A percentile compares a stretch with the other conserved stretches of the same genome.
phyloP scores from a whole-genome alignment of 2,888 invertebrate genomes.

The Morpho achilles region DNA sequence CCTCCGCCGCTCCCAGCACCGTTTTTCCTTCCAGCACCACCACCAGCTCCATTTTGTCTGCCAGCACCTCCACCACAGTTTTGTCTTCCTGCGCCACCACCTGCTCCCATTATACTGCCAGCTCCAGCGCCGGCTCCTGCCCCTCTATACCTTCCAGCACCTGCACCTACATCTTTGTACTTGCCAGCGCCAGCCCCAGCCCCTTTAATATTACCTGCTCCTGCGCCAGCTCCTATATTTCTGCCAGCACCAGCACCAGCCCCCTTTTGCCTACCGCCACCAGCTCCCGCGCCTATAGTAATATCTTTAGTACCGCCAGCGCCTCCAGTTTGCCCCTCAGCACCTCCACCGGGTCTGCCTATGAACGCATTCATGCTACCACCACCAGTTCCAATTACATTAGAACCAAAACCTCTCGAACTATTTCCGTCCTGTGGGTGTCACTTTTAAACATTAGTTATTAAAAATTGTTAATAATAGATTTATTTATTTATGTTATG shows the following conservation, averaged over 20 bases:
- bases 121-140: slow-evolving; percentile 26
- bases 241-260: slow-evolving; percentile 36
- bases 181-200: slow-evolving; percentile 22
- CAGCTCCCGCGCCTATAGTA: slow-evolving; percentile 41
- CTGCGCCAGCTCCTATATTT: slow-evolving; percentile 29
- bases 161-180: slow-evolving; percentile 20
- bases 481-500: slow-evolving; percentile 1
- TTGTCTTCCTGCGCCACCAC: slow-evolving; percentile 23
- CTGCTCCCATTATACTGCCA: slow-evolving; percentile 26
- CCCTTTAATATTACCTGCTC: slow-evolving; percentile 28
- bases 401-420: slow-evolving; percentile 57
- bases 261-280: slow-evolving; percentile 31
- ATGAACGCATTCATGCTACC: slow-evolving; percentile 64
- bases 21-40: slow-evolving; percentile 20
- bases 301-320: slow-evolving; percentile 49
- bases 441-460: slow-evolving; percentile 15
- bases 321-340: slow-evolving; percentile 33
- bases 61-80: slow-evolving; percentile 28
- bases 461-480: neutral
- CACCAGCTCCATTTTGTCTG: slow-evolving; percentile 24
- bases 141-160: slow-evolving; percentile 19
- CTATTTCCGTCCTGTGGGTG: slow-evolving; percentile 36
- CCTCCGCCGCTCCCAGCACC: slow-evolving; percentile 28
- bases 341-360: slow-evolving; percentile 39
- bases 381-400: slow-evolving; percentile 55